Conservation (phyloP, 2,888 invertebrate species). For the Prenolepis imparis region DNA sequence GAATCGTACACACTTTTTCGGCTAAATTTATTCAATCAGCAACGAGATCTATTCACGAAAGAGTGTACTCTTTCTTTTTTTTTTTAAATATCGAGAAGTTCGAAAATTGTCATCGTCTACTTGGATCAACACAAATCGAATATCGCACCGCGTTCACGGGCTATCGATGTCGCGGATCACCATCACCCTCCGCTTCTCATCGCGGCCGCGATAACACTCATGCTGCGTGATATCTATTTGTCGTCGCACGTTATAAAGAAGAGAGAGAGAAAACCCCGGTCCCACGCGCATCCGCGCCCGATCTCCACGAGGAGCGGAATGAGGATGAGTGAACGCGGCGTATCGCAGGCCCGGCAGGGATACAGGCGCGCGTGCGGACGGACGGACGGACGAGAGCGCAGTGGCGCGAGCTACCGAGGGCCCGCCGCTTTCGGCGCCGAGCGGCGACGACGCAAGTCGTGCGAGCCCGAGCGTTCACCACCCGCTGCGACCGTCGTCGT, state of each 20-base stretch:
- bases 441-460: constrained; percentile 69
- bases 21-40: background rate
- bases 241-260: constrained; percentile 16
- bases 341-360: constrained; percentile 23
- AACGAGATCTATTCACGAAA: background rate
- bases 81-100: background rate
- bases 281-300: constrained; percentile 1
- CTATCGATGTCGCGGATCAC: background rate
- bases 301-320: constrained; percentile 26
- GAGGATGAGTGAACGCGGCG: constrained; percentile 21
- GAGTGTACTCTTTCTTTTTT: background rate
- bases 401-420: constrained; percentile 64
- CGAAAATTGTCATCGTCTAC: background rate
- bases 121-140: constrained; percentile 14
- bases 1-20: background rate
- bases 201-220: constrained; percentile 13
- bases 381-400: constrained; percentile 61
- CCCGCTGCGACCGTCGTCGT: constrained; percentile 63
- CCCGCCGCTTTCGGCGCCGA: constrained; percentile 64
- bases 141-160: background rate
- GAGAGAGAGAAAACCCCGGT: background rate
- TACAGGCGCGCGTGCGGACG: constrained; percentile 56
- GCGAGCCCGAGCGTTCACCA: constrained; percentile 72
- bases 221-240: background rate
- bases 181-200: background rate